These are phyloP conservation scores for Bombus turneri DNA, from an alignment of 1,140 invertebrate species.

Conservation along the genomic window DNA sequence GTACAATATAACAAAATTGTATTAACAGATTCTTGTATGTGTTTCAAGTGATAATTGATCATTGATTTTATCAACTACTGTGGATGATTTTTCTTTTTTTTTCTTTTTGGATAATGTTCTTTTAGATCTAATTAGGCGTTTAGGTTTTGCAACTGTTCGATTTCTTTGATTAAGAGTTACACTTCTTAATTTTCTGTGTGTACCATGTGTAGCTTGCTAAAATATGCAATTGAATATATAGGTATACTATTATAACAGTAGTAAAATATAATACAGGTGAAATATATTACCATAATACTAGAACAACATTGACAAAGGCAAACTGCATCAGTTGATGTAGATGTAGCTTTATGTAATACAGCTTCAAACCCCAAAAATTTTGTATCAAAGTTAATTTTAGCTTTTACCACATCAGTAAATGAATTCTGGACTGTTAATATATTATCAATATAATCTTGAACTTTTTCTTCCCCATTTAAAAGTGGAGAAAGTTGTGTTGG, in stretches of 20 bases:
- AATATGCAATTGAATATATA: neutral
- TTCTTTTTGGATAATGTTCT: conserved; percentile 21
- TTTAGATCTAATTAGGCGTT: conserved; percentile 25
- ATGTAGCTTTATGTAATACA: conserved; percentile 58
- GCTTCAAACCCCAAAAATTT: conserved; percentile 74
- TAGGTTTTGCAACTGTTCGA: conserved; percentile 14
- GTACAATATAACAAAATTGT: neutral
- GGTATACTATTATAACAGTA: neutral
- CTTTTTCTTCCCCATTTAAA: conserved; percentile 1
- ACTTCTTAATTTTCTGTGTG: conserved; percentile 32
- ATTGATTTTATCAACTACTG: neutral
- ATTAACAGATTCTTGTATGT: conserved; percentile 2
- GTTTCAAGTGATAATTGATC: neutral
- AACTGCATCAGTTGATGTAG: conserved; percentile 24
- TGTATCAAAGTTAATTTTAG: conserved; percentile 75
- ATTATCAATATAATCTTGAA: conserved; percentile 24
- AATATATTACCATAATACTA: conserved; percentile 66
- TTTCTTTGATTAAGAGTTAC: neutral
- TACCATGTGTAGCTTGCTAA: conserved; percentile 14
- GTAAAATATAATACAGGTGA: neutral
- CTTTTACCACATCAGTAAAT: conserved; percentile 73
- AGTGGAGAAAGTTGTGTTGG: neutral
- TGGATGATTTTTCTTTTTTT: neutral
- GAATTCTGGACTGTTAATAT: conserved; percentile 60
- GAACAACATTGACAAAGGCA: conserved; percentile 72